Base-by-base conservation (phyloP, 2,797 vertebrate species). In the Acipenser ruthenus region DNA sequence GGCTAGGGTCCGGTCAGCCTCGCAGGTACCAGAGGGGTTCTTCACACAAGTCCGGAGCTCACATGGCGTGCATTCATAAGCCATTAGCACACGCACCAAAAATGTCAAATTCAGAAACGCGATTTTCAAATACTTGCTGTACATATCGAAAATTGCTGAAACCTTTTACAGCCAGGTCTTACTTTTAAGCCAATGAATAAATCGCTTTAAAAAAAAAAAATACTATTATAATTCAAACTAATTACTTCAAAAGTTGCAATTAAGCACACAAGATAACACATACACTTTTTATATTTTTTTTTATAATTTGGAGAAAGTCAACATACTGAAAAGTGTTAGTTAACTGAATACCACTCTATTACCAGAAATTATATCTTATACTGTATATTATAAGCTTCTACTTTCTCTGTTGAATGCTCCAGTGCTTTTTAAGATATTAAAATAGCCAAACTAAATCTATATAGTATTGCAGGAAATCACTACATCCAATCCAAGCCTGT, bases 51-150 rank as follows among this genome's bases (percentile, higher is more conserved):
- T 76, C 73, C 88, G 82, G 68, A 83, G 78, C 51, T 79, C 61
- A 68, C 90, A 91, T 63, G 87, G 83, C 69, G 82, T 72, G 75
- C 89, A 91, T 70, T 84, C 83, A 1, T 78, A 74, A 68, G 82
- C 81, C 67, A 64, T 71, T 49, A 82, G 72, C 70, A 72, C 82
- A 48, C 81, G 85, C 61, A 78, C 73, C 76, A 87, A 58, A 65
- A 83, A 74, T 0, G 81, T 75, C 59, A 82, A 73, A 23, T 70
- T 74, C 64, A 86, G 13, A 2, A 88, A 48, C 70, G 77, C 72
- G 23, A 75, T 67, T 58, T 15, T 58, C 67, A 75, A 71, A 61
- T 71, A 73, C 74, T 79, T 79, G 70, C 62, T 62, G 74, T 81
- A 75, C 87, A 89, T 88, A 73, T 69, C 82, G 73, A 65, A 11